Conservation (phyloP, 2,113 vertebrate species). For the Oncorhynchus clarkii region DNA sequence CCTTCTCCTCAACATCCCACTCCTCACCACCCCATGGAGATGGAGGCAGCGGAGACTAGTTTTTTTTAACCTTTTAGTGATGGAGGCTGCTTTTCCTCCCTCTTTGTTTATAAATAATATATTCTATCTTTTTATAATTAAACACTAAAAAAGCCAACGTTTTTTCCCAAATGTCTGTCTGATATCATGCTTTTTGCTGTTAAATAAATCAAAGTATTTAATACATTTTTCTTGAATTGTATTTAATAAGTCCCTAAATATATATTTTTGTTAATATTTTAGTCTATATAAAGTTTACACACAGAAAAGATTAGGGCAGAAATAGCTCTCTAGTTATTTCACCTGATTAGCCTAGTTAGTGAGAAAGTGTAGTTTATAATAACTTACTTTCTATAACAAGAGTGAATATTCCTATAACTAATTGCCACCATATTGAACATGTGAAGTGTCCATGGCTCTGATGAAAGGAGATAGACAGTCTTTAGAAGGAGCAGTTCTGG, state of each 20-base stretch:
- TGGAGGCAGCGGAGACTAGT: conserved; percentile 35
- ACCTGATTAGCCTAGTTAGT: too few species aligned
- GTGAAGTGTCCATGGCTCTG: too few species aligned
- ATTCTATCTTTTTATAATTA: conserved; percentile 47
- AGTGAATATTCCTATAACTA: too few species aligned
- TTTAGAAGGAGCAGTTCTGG: too few species aligned
- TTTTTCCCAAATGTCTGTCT: conserved; percentile 37
- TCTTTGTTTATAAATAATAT: conserved; percentile 45
- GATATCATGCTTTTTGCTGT: conserved; percentile 16
- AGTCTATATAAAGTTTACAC: too few species aligned
- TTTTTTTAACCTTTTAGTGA: conserved; percentile 24
- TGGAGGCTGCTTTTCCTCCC: conserved; percentile 37
- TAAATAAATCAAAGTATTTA: conserved; percentile 53
- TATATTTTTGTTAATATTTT: too few species aligned
- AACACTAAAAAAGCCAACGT: conserved; percentile 58
- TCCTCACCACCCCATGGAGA: conserved; percentile 27
- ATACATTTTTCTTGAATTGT: not conserved
- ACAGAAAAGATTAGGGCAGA: too few species aligned
- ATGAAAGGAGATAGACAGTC: too few species aligned
- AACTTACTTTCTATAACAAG: too few species aligned
- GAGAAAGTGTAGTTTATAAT: too few species aligned
- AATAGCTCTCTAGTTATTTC: too few species aligned
- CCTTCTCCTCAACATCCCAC: conserved; percentile 1
- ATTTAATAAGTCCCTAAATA: conserved; percentile 41
- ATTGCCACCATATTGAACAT: too few species aligned